Evolutionary conservation across 2,113 vertebrate species (phyloP).

Genomic region (Hemiscyllium ocellatum): DNA sequence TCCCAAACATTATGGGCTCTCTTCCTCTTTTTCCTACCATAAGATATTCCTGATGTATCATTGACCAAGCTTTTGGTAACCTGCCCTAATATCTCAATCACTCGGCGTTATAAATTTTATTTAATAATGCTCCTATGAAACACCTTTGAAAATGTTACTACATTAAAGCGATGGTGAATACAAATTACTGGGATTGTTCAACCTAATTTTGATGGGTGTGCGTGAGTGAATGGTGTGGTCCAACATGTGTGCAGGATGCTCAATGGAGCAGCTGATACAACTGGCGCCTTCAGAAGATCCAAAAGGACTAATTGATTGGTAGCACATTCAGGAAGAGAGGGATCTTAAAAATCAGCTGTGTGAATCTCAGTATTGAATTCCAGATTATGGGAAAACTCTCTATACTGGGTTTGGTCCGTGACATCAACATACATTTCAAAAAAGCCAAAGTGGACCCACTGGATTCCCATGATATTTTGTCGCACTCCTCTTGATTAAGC

Average conservation of each 20-base stretch:
- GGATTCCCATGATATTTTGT: not conserved
- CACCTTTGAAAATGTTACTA: not conserved
- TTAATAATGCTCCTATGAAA: not conserved
- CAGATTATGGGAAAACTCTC: not conserved
- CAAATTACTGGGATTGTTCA: not conserved
- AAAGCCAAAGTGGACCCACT: not conserved
- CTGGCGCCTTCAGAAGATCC: not conserved
- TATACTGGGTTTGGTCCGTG: not conserved
- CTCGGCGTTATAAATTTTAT: not conserved
- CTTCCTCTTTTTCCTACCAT: not conserved
- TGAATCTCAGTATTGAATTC: not conserved
- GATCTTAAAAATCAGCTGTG: not conserved
- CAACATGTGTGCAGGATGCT: not conserved
- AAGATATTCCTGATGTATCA: not conserved
- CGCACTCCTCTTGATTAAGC: not conserved
- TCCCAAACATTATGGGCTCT: not conserved
- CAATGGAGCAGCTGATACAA: not conserved
- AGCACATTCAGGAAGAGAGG: not conserved
- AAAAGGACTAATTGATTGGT: not conserved
- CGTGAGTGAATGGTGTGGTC: not conserved
- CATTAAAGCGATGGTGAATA: not conserved
- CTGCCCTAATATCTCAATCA: not conserved
- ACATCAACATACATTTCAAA: too few species aligned
- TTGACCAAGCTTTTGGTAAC: not conserved
- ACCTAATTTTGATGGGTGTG: not conserved